Base-by-base conservation (phyloP, 1,140 invertebrate species). In the Drosophila miranda region DNA sequence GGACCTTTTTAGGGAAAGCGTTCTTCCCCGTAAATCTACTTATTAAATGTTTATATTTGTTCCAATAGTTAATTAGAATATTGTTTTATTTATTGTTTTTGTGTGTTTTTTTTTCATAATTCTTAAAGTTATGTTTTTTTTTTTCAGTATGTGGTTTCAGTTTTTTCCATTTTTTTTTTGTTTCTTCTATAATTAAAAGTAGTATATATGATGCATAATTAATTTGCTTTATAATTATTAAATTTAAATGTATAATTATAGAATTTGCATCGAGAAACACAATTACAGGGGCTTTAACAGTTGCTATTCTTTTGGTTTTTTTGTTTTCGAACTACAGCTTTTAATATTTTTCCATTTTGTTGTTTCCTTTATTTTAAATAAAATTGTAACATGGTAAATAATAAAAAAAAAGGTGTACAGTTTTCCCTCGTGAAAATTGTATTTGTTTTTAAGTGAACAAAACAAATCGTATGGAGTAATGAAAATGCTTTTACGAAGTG, bases 321-420 rank as follows among this genome's bases (percentile, higher is more conserved):
- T 51, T 61, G 59, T 51, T 70, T 51, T 52, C 61, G 43, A 57
- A 63, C 73, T 80, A 74, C 63, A 56, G 76, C 60, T 54, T 82
- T 81, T 78, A 63, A 45, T 49, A 49, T 51, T 77, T 61, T 41
- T 53, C 14, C 30, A 41, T 61, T 62, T 60, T 52, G 7, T 67
- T 38, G 34, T 68, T 69, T 66, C 70, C 34, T 50, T 62, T 60
- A 52, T 55, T 75, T 79, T 84, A 75, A 80, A 78, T 80, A 78
- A 78, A 83, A 75, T 63, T 51, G 64, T 81, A 83, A 83, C 81
- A 83, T 62, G 86, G 80, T 83, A 80, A 80, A 83, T 38, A 86
- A 73, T 81, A 59, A 81, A 61, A 59, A 81, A 61, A 67, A 67
- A 78, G 62, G 79, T 71, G 62, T 75, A 64, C 62, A 83, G 44